Conservation (phyloP, 2,113 vertebrate species). For the Hippolais icterina region DNA sequence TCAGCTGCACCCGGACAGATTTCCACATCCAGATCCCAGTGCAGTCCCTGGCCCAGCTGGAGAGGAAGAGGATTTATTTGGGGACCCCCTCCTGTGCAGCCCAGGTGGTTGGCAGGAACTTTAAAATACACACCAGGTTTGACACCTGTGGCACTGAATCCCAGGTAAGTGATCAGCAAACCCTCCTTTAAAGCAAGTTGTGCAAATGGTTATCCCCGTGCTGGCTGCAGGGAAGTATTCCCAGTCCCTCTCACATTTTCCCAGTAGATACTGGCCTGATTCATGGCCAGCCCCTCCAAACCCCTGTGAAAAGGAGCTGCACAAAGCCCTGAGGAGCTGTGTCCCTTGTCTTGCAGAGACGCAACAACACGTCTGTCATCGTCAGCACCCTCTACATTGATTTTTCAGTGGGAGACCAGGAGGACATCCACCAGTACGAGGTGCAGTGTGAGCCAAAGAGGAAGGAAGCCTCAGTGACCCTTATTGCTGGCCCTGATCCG, state of each 20-base stretch:
- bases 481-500: slow-evolving; percentile 80
- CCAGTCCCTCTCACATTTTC: not conserved
- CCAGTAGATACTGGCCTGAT: not conserved
- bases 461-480: slow-evolving; percentile 85
- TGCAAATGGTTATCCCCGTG: not conserved
- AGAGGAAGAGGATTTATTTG: slow-evolving; percentile 87
- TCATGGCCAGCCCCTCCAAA: not conserved
- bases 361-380: slow-evolving; percentile 86
- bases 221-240: not conserved
- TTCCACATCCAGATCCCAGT: slow-evolving; percentile 91
- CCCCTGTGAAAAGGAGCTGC: not conserved
- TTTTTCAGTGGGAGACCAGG: slow-evolving; percentile 78
- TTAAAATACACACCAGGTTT: slow-evolving; percentile 91
- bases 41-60: slow-evolving; percentile 84
- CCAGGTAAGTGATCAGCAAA: slow-evolving; percentile 75
- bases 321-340: not conserved
- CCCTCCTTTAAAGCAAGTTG: not conserved
- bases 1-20: slow-evolving; percentile 93
- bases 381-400: slow-evolving; percentile 92
- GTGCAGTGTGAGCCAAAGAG: slow-evolving; percentile 89
- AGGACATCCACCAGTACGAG: slow-evolving; percentile 87
- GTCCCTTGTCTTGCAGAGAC: slow-evolving; percentile 79
- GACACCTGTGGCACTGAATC: slow-evolving; percentile 88
- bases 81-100: slow-evolving; percentile 86
- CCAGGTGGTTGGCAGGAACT: slow-evolving; percentile 81